Conservation (phyloP, 1,140 invertebrate genomes). For the Mycetomoellerius zeteki region DNA sequence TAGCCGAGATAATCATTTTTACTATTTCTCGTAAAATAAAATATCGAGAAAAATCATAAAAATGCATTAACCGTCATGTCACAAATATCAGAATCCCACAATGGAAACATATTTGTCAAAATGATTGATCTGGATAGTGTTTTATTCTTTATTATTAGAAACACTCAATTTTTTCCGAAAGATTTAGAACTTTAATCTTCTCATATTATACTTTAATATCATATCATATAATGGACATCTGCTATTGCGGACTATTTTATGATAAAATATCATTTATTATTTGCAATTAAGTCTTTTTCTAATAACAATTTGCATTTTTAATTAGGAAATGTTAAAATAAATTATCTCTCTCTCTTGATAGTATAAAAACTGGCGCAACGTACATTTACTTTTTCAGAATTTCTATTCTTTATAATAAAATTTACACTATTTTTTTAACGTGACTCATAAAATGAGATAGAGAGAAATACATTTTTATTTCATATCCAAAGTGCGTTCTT, state of each 20-base stretch:
- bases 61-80: background rate
- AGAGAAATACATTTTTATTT: background rate
- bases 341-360: background rate
- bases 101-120: background rate
- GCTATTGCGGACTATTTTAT: background rate
- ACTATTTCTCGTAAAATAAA: conserved; percentile 21
- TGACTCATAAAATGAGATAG: background rate
- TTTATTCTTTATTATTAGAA: background rate
- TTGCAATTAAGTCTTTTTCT: background rate
- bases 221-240: background rate
- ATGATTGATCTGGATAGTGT: background rate
- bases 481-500: background rate
- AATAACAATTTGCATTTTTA: background rate
- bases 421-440: background rate
- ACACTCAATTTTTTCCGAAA: background rate
- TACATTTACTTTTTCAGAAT: background rate
- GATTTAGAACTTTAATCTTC: background rate
- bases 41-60: conserved; percentile 4
- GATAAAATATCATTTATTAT: background rate
- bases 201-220: background rate
- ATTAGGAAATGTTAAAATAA: background rate
- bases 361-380: background rate
- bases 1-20: background rate
- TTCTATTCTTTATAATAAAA: background rate
- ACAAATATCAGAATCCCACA: too few species aligned